phyloP scores from a whole-genome alignment of 2,797 vertebrate genomes.

The Melanotaenia pygmaea region DNA sequence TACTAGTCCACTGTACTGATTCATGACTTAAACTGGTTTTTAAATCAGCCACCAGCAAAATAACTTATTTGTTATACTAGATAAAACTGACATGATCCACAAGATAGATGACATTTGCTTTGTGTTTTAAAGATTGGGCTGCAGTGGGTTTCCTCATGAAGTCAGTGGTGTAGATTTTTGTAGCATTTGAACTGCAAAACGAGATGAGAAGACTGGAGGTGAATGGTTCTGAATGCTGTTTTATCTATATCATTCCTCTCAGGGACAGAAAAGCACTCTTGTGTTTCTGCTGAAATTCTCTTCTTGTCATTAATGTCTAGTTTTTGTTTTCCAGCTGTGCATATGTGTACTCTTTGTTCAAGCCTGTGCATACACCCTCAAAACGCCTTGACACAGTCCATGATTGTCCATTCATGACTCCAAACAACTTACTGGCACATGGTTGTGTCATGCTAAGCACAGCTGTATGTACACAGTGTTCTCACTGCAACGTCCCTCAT shows the following conservation, averaged over 20 bases:
- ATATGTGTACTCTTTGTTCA: conserved; percentile 32
- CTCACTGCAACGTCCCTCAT: conserved; percentile 15
- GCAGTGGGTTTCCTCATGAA: not conserved
- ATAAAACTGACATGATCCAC: not conserved
- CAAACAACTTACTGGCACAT: conserved; percentile 37
- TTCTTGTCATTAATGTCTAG: not conserved
- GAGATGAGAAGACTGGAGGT: not conserved
- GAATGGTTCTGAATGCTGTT: conserved; percentile 1
- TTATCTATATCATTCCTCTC: conserved; percentile 20
- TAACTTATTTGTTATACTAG: not conserved
- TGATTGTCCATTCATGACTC: conserved; percentile 69
- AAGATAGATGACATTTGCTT: not conserved
- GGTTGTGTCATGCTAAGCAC: conserved; percentile 61
- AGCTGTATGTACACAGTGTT: conserved; percentile 53
- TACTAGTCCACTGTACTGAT: conserved; percentile 6
- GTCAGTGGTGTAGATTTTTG: not conserved
- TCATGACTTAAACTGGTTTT: not conserved
- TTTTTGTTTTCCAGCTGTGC: conserved; percentile 23
- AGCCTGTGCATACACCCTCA: conserved; percentile 14
- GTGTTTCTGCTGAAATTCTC: conserved; percentile 5
- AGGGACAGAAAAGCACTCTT: conserved; percentile 1
- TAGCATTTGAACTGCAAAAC: conserved; percentile 11
- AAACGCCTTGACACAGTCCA: conserved; percentile 48
- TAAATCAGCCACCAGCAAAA: not conserved
- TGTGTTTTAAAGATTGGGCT: not conserved